A percentile compares a stretch with the other conserved stretches of the same genome.
Evolutionary conservation across 2,113 vertebrate species (phyloP).

Genomic region (Myotis lucifugus): DNA sequence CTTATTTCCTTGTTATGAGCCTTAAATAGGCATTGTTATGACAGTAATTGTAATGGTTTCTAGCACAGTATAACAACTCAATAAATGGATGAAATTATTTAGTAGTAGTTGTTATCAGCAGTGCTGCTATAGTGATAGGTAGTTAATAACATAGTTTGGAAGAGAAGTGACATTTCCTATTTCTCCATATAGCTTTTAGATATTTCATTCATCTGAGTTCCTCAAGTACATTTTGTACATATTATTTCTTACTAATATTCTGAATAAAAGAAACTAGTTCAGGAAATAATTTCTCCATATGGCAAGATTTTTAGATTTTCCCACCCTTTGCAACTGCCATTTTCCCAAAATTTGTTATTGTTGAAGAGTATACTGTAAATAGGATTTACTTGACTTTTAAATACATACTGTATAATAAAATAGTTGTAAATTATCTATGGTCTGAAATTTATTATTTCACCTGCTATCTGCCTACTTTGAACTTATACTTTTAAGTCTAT

Average conservation of each 20-base stretch:
- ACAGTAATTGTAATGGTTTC: neutral
- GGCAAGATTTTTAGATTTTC: neutral
- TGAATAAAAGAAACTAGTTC: neutral
- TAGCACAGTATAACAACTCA: neutral
- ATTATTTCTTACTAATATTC: neutral
- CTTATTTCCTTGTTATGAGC: neutral
- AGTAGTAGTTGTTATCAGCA: neutral
- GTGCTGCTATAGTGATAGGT: no score
- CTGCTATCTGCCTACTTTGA: neutral
- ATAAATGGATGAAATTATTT: neutral
- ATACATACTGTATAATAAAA: neutral
- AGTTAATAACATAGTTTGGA: neutral
- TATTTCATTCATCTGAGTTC: neutral
- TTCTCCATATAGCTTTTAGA: neutral
- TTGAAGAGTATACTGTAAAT: neutral
- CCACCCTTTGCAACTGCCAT: fast-evolving
- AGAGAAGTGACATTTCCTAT: neutral
- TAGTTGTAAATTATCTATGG: neutral
- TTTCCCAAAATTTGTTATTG: neutral
- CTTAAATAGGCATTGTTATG: neutral
- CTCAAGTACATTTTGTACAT: neutral
- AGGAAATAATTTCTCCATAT: neutral
- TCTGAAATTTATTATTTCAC: neutral
- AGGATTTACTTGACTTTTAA: neutral
- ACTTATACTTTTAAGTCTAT: neutral